Base-by-base conservation (phyloP, 2,797 vertebrate genomes). In the Apodemus agrarius region DNA sequence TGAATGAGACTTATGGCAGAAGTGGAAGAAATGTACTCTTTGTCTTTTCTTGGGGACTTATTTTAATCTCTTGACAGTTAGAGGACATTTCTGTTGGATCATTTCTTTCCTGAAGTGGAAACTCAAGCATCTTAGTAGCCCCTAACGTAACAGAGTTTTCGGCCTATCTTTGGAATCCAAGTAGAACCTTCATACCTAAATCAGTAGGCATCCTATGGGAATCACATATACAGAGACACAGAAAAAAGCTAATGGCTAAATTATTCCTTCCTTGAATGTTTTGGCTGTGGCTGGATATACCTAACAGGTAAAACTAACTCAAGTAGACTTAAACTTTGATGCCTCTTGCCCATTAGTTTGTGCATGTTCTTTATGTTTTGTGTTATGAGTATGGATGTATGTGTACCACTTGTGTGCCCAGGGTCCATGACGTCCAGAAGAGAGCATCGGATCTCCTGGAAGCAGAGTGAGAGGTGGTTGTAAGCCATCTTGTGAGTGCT, bases 241-340 rank as follows among this genome's bases (percentile, higher is more conserved):
- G 14, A 34, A 94, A 91, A 93, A 81, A 19, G 0, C 57, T 59
- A 14, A 4, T 40, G 3, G 83, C 34, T 13, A 61, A 90, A 96
- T 37, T 46, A 93, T 67, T 59, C 57, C 54, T 54, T 37, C 22
- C 95, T 54, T 69, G 37, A 85, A 78, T 93, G 26, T 74, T 61
- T 57, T 72, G 37, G 16, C 57, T 16, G 10, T 13, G 29, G 11
- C 69, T 91, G 76, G 24, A 69, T 72, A 90, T 34, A 65, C 10
- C 37, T 37, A 90, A 65, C 9, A 89, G 54, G 17, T 75, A 52
- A 95, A 96, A 82, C 19, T 84, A 94, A 91, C 40, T 85, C 78
- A 91, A n/a, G 79, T n/a, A 67, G 6, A 93, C 34, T 92, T 43
- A 14, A 10, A 17, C 67, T 92, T 92, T 63, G 6, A 21, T 59